These are phyloP conservation scores for Ascaphus truei DNA, from an alignment of 2,113 vertebrate genomes.

Conservation along the genomic window DNA sequence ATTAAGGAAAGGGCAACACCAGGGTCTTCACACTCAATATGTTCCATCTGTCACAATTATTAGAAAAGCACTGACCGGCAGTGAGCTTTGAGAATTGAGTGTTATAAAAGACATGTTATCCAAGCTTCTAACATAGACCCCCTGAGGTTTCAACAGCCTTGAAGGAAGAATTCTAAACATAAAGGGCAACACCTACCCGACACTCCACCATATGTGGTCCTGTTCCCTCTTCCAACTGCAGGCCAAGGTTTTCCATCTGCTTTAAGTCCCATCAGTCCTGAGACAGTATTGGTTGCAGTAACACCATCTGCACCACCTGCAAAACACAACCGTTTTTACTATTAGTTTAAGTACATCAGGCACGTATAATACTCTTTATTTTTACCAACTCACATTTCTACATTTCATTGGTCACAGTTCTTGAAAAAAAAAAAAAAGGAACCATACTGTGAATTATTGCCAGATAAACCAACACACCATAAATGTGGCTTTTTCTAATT, in stretches of 20 bases:
- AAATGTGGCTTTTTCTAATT: too few species aligned
- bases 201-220: slow-evolving; percentile 79
- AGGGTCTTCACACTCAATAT: slow-evolving; percentile 62
- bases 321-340: slow-evolving; percentile 26
- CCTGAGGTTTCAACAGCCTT: slow-evolving; percentile 47
- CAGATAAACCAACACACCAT: too few species aligned
- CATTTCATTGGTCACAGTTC: too few species aligned
- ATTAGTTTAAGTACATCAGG: too few species aligned
- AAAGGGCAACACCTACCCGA: slow-evolving; percentile 75
- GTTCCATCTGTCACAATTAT: slow-evolving; percentile 67
- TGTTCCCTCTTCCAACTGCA: slow-evolving; percentile 64
- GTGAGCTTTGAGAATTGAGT: slow-evolving; percentile 43
- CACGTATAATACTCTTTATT: too few species aligned
- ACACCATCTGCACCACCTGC: slow-evolving; percentile 86
- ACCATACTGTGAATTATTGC: too few species aligned
- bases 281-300: slow-evolving; percentile 92
- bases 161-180: slow-evolving; percentile 45
- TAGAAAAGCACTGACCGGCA: slow-evolving; percentile 58
- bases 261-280: slow-evolving; percentile 84
- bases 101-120: slow-evolving; percentile 42
- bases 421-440: too few species aligned
- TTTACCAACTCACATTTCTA: too few species aligned
- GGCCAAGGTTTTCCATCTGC: slow-evolving; percentile 85
- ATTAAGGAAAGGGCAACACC: slow-evolving; percentile 60
- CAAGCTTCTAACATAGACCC: slow-evolving; percentile 43